Percentiles rank a stretch among this genome's conserved stretches.
Evolutionary conservation across 2,888 invertebrate genomes (phyloP).

Genomic region (Melipona beecheii): DNA sequence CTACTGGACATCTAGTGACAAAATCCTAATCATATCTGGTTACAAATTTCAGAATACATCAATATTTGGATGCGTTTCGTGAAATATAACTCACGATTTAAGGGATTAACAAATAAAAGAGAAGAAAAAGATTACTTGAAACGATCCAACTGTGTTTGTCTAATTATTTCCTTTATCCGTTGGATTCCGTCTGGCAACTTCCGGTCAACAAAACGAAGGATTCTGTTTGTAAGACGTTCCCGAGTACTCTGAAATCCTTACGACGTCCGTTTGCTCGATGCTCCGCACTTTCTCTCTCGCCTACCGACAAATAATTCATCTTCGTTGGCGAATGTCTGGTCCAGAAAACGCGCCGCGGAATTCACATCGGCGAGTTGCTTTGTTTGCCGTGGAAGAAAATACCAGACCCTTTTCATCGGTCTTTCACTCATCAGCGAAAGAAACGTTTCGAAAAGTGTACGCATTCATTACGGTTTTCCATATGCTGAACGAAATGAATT

Average conservation of each 20-base stretch:
- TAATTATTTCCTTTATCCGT: conserved; percentile 50
- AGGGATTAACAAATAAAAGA: not conserved
- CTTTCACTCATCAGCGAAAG: too few species aligned
- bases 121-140: conserved; percentile 3
- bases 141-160: conserved; percentile 26
- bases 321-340: not conserved
- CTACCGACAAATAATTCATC: conserved; percentile 38
- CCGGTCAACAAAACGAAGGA: conserved; percentile 56
- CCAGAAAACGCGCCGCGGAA: not conserved
- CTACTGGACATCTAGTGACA: too few species aligned
- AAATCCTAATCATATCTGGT: too few species aligned
- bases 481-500: not conserved
- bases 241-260: conserved; percentile 29
- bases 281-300: conserved; percentile 7
- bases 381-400: not conserved
- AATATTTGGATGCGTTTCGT: not conserved
- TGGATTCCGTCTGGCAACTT: conserved; percentile 33
- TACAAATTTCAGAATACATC: too few species aligned
- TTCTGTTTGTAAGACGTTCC: conserved; percentile 56
- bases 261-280: conserved; percentile 33
- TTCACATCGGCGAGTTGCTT: not conserved
- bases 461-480: too few species aligned
- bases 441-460: too few species aligned
- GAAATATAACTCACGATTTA: not conserved
- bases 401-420: too few species aligned